Percentiles rank a stretch among this genome's conserved stretches.
phyloP scores from a whole-genome alignment of 1,140 invertebrate genomes.

The Dendrolimus kikuchii region DNA sequence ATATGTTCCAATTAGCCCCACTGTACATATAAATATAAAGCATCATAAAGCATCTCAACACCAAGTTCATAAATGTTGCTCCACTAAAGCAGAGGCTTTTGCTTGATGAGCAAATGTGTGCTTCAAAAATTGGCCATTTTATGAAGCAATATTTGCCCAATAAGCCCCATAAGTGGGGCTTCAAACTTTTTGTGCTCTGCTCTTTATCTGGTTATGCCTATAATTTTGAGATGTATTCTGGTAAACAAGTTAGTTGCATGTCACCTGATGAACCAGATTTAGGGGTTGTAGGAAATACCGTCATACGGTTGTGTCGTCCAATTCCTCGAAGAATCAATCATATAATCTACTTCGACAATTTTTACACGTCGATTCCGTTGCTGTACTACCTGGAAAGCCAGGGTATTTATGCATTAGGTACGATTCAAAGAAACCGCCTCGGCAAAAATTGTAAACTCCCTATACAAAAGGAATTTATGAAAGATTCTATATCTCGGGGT shows the following conservation, averaged over 20 bases:
- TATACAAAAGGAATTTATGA: conserved; percentile 18
- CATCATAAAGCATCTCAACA: conserved; percentile 33
- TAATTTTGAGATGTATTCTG: conserved; percentile 26
- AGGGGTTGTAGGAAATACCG: conserved; percentile 20
- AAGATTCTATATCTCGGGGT: conserved; percentile 16
- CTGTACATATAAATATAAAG: no score
- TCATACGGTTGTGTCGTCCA: conserved; percentile 19
- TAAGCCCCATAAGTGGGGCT: conserved; percentile 31
- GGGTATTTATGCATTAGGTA: conserved; percentile 25
- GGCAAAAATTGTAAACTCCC: conserved; percentile 25
- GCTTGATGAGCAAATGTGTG: conserved; percentile 45
- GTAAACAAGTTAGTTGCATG: conserved; percentile 9
- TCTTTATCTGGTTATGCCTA: conserved; percentile 17
- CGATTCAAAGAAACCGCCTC: conserved; percentile 21
- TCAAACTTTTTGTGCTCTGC: conserved; percentile 21
- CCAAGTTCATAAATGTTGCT: conserved; percentile 22
- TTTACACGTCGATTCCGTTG: conserved; percentile 20
- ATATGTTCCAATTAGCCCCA: no score
- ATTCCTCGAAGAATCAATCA: conserved; percentile 34
- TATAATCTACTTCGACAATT: conserved; percentile 36
- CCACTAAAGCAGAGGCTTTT: conserved; percentile 35
- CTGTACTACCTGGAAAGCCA: conserved; percentile 19
- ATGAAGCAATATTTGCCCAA: conserved; percentile 42
- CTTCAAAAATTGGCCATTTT: conserved; percentile 31
- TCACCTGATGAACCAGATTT: conserved; percentile 19